Evolutionary conservation across 2,113 vertebrate species (phyloP).

Genomic region (Felis chaus): DNA sequence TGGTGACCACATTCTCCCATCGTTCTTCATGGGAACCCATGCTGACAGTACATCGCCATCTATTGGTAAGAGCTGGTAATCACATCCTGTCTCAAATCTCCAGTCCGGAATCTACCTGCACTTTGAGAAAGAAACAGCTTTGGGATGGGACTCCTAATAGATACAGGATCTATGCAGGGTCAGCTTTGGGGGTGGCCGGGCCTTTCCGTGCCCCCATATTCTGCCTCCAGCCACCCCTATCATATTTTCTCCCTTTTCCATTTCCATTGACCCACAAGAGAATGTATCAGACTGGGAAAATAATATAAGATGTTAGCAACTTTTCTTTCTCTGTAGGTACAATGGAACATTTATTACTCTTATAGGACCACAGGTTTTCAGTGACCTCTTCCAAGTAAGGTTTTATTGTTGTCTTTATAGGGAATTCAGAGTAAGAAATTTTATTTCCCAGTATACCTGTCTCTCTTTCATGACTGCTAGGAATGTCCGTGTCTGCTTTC

Average conservation of each 20-base stretch:
- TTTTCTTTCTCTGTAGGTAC: background rate
- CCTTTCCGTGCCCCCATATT: too few species aligned
- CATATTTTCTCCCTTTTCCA: background rate
- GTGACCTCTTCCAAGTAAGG: background rate
- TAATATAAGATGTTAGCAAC: background rate
- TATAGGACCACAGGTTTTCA: background rate
- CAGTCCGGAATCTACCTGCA: background rate
- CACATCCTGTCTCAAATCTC: background rate
- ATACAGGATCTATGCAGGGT: background rate
- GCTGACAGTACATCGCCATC: too few species aligned
- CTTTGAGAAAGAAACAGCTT: background rate
- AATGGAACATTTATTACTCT: background rate
- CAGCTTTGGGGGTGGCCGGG: background rate
- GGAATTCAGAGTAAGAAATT: background rate
- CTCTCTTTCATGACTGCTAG: background rate
- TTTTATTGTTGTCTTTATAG: background rate
- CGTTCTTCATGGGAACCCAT: accelerated
- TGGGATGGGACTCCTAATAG: background rate
- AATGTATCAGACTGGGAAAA: background rate
- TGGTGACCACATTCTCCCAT: accelerated
- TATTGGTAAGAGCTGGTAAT: background rate
- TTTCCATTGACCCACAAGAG: background rate
- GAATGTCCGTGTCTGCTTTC: slow-evolving; percentile 2
- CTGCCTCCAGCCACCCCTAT: background rate
- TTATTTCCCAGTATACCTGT: slow-evolving; percentile 37